Evolutionary conservation across 2,797 vertebrate species (phyloP), one percentile per base, ranked within the genome.

Genomic region (Uromys caudimaculatus): DNA sequence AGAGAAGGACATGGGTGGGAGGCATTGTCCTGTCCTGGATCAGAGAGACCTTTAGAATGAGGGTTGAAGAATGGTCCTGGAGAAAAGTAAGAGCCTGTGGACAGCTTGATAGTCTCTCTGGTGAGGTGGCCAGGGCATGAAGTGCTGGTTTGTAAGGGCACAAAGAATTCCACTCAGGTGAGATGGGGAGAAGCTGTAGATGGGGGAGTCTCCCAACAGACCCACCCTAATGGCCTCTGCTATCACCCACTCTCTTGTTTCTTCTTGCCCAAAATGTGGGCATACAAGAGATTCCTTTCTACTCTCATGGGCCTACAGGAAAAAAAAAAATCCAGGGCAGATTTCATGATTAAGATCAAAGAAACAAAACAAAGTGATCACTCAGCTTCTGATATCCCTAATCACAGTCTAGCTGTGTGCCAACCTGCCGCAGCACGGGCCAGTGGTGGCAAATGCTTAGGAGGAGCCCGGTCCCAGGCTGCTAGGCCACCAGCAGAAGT

Each of bases 211-310:
- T 76, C n/a, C 24, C 32, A 60, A 69, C 41, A 71, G 87, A 58
- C 47, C 27, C 17, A 0, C 54, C 27, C 7, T 1, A 32, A 3
- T 0, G 4, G 81, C 60, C 7, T n/a, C 64, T 35, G 54, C 35
- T 62, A 21, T 29, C 4, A 29, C 50, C 38, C 47, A 8, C 21
- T 21, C 17, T 76, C 86, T 41, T 56, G n/a, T 41, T 73, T 38
- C 19, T 67, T 32, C 16, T 84, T 23, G 50, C 67, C 87, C 38
- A 78, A 78, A 90, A 60, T n/a, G 64, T 23, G 47, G 50, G 29
- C 73, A 90, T 58, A 67, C 78, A 73, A 82, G 69, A 85, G 29
- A 47, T 29, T 50, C 21, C 69, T 86, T 88, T 75, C 73, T 62
- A 11, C 35, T 60, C 32, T 38, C 50, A 21, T 1, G 27, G 21